Conservation (phyloP, 2,888 invertebrate species). For the Amphipoea lucens region DNA sequence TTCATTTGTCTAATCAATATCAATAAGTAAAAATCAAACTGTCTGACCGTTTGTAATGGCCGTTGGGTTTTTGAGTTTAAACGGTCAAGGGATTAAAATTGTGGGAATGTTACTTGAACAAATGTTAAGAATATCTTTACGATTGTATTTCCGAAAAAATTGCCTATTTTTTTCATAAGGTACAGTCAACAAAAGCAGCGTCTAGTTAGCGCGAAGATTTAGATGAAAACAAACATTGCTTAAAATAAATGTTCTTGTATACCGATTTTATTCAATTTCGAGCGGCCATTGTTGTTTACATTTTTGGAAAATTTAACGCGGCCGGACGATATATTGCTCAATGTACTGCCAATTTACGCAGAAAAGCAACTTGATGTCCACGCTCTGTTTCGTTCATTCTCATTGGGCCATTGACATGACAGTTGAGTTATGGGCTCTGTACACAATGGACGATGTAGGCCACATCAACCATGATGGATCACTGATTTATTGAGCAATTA, state of each 20-base stretch:
- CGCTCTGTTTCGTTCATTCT: constrained; percentile 34
- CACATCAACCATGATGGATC: constrained; percentile 37
- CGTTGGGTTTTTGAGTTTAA: constrained; percentile 14
- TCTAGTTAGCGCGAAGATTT: too few species aligned
- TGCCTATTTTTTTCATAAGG: too few species aligned
- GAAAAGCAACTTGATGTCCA: constrained; percentile 15
- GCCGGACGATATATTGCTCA: not conserved
- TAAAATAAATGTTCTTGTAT: too few species aligned
- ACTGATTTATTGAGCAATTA: constrained; percentile 53
- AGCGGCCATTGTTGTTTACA: too few species aligned
- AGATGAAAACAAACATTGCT: too few species aligned
- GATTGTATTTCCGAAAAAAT: not conserved
- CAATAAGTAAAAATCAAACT: constrained; percentile 73
- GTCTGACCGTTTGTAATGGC: constrained; percentile 49
- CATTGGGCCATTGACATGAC: constrained; percentile 32
- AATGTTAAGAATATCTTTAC: not conserved
- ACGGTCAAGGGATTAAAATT: not conserved
- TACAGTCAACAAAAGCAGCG: too few species aligned
- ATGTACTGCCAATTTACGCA: constrained; percentile 28
- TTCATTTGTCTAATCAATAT: constrained; percentile 73
- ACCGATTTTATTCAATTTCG: too few species aligned
- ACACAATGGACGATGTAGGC: constrained; percentile 38
- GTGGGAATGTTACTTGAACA: not conserved
- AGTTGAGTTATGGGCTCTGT: constrained; percentile 41
- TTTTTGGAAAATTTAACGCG: too few species aligned